Evolutionary conservation across 2,888 invertebrate species (phyloP).

Genomic region (Pseudoips prasinana): DNA sequence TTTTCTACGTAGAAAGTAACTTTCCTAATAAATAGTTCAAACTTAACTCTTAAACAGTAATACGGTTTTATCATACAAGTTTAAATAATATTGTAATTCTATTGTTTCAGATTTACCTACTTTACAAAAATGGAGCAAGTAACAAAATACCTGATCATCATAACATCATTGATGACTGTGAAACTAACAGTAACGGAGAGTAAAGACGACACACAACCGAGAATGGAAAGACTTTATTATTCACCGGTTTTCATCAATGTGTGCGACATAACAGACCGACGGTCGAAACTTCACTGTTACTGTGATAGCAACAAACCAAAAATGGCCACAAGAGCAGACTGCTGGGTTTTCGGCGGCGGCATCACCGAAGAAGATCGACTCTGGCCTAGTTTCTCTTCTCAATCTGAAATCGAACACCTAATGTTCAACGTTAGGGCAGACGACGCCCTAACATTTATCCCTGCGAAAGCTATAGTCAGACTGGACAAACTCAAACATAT

Average conservation of each 20-base stretch:
- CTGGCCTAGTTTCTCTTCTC: constrained; percentile 88
- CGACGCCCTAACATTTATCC: constrained; percentile 86
- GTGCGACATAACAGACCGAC: constrained; percentile 69
- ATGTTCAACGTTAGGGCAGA: constrained; percentile 87
- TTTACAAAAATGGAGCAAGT: constrained; percentile 52
- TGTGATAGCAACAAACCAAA: constrained; percentile 71
- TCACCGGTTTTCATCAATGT: constrained; percentile 68
- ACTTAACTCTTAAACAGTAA: too few relatives aligned
- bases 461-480: constrained; percentile 85
- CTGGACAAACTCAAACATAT: constrained; percentile 86
- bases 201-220: constrained; percentile 61
- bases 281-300: constrained; percentile 75
- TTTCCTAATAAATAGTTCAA: constrained; percentile 12
- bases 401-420: constrained; percentile 85
- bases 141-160: constrained; percentile 64
- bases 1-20: constrained; percentile 17
- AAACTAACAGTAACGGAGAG: constrained; percentile 66
- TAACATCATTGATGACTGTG: constrained; percentile 67
- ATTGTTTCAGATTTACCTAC: constrained; percentile 51
- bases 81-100: constrained; percentile 3
- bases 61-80: background rate
- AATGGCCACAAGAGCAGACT: constrained; percentile 86
- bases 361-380: constrained; percentile 85
- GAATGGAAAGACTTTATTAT: constrained; percentile 61
- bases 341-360: constrained; percentile 85